Conservation (phyloP, 2,888 invertebrate genomes). For the Plagodis pulveraria region DNA sequence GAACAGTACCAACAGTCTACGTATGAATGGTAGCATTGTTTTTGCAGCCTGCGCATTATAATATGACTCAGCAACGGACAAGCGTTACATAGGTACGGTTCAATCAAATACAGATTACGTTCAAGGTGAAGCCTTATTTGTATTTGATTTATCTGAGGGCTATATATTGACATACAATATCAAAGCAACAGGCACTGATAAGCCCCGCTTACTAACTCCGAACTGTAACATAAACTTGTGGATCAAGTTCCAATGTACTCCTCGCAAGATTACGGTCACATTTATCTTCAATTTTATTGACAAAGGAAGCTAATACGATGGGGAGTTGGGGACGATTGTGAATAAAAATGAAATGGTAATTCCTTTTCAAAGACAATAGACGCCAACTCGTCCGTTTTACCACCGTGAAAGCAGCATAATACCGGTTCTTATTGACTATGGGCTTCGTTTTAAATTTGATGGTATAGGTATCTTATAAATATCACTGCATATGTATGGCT, state of each 20-base stretch:
- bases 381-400: slow-evolving; percentile 19
- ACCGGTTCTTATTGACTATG: slow-evolving; percentile 6
- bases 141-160: slow-evolving; percentile 34
- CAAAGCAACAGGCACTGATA: slow-evolving; percentile 29
- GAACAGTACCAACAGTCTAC: slow-evolving; percentile 19
- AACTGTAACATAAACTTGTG: slow-evolving; percentile 9
- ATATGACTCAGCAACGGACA: slow-evolving; percentile 42
- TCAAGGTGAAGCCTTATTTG: slow-evolving; percentile 53
- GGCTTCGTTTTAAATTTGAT: neutral
- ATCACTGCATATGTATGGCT: neutral
- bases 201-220: slow-evolving; percentile 7
- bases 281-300: slow-evolving; percentile 26
- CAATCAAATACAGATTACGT: slow-evolving; percentile 35
- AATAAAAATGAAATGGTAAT: slow-evolving; percentile 39
- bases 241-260: slow-evolving; percentile 12
- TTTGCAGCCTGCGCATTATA: slow-evolving; percentile 26
- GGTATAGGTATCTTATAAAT: slow-evolving; percentile 1
- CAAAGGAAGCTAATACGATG: slow-evolving; percentile 37
- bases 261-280: slow-evolving; percentile 6
- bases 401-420: slow-evolving; percentile 36
- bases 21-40: slow-evolving; percentile 41
- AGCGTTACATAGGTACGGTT: slow-evolving; percentile 36
- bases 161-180: slow-evolving; percentile 19
- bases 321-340: slow-evolving; percentile 20
- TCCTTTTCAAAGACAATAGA: slow-evolving; percentile 31